Evolutionary conservation across 1,140 invertebrate genomes (phyloP).

Genomic region (Bombus waltoni): DNA sequence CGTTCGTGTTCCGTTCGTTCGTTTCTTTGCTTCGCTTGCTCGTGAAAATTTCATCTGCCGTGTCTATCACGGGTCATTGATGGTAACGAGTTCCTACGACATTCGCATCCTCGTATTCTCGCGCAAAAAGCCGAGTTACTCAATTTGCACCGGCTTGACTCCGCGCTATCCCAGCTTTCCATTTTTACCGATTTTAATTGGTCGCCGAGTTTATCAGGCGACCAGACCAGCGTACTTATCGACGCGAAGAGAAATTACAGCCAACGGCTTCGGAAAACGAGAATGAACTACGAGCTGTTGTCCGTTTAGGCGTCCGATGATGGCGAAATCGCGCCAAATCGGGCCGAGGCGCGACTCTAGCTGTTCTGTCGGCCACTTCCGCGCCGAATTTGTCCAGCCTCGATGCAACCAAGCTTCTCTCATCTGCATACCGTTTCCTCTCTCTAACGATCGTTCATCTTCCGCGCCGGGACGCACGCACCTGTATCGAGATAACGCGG

Average conservation of each 20-base stretch:
- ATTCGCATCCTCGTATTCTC: not conserved
- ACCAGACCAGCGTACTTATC: not conserved
- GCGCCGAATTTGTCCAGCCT: conserved; percentile 49
- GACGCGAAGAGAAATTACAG: not conserved
- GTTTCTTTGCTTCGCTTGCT: not conserved
- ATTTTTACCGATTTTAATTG: conserved; percentile 4
- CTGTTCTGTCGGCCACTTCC: not conserved
- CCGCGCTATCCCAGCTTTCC: not conserved
- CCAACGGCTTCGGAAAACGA: not conserved
- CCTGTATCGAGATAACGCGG: conserved; percentile 74
- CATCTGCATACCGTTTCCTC: conserved; percentile 68
- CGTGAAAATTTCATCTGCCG: not conserved
- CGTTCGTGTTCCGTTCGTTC: not conserved
- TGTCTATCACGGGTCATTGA: no score
- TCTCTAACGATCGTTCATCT: conserved; percentile 67
- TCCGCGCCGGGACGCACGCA: conserved; percentile 65
- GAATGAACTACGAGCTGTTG: not conserved
- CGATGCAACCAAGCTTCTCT: conserved; percentile 10
- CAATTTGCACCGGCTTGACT: not conserved
- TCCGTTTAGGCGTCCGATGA: conserved; percentile 6
- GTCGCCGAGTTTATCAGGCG: not conserved
- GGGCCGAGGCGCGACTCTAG: conserved; percentile 26
- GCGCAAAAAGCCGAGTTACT: not conserved
- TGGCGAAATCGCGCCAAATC: conserved; percentile 50
- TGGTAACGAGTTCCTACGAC: no score